These are phyloP conservation scores for Anguilla obscura DNA, from an alignment of 2,797 vertebrate genomes.

Conservation along the genomic window DNA sequence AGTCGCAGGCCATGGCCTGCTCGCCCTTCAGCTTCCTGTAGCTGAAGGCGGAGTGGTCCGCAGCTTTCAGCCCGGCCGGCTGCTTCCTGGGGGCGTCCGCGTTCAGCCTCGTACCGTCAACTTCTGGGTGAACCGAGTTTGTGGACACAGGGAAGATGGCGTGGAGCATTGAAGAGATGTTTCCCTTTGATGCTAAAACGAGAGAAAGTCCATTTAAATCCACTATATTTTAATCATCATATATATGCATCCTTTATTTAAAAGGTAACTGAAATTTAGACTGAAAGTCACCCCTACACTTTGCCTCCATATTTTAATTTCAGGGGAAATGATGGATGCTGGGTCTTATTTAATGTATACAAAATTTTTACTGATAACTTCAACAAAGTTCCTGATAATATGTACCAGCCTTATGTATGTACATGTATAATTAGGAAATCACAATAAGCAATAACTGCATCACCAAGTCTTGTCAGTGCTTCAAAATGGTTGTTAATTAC, in stretches of 20 bases:
- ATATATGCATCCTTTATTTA: not conserved
- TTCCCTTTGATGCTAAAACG: slow-evolving; percentile 45
- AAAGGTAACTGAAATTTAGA: slow-evolving; percentile 19
- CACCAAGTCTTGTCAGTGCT: not conserved
- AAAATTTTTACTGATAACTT: no score
- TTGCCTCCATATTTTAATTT: not conserved
- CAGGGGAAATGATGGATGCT: not conserved
- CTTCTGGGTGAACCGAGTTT: slow-evolving; percentile 40
- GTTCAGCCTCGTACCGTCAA: slow-evolving; percentile 16
- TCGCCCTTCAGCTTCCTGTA: slow-evolving; percentile 49
- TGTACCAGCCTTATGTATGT: not conserved
- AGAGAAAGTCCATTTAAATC: slow-evolving; percentile 6
- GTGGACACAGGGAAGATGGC: slow-evolving; percentile 45
- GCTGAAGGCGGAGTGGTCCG: slow-evolving; percentile 31
- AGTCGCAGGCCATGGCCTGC: slow-evolving; percentile 34
- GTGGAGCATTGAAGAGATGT: slow-evolving; percentile 51
- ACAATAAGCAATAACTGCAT: not conserved
- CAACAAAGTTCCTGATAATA: no score
- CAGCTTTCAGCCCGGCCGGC: slow-evolving; percentile 19
- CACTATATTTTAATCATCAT: not conserved
- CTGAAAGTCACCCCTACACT: not conserved
- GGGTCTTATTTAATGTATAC: not conserved
- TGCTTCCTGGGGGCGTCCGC: slow-evolving; percentile 36
- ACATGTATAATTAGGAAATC: not conserved
- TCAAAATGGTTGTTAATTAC: not conserved